Evolutionary conservation across 2,888 invertebrate genomes (phyloP).

Genomic region (Morpho achilles): DNA sequence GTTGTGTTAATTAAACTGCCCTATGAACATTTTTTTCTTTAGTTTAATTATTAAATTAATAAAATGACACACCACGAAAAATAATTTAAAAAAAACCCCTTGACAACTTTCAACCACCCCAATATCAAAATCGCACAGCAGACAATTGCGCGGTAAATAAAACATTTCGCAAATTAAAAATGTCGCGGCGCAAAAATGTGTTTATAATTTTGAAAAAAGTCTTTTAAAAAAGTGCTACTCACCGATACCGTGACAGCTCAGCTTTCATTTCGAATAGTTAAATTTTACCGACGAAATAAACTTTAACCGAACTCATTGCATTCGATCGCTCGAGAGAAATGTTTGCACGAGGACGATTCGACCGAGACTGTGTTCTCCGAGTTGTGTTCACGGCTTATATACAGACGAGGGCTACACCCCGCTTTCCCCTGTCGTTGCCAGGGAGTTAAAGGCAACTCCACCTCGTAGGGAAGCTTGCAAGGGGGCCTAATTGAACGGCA

Average conservation of each 20-base stretch:
- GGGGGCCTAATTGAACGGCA: conserved; percentile 23
- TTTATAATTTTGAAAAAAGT: conserved; percentile 9
- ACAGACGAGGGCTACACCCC: conserved; percentile 20
- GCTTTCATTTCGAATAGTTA: conserved; percentile 25
- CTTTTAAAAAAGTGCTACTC: conserved; percentile 15
- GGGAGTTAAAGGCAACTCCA: conserved; percentile 20
- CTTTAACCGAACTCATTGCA: conserved; percentile 27
- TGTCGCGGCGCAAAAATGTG: conserved; percentile 18
- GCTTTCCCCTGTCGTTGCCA: conserved; percentile 10
- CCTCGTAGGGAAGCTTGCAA: conserved; percentile 21
- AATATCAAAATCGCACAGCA: conserved; percentile 16
- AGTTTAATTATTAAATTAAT: background rate
- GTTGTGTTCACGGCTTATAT: conserved; percentile 3
- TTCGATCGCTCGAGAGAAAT: conserved; percentile 5
- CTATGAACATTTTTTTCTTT: too few relatives aligned
- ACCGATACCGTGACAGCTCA: conserved; percentile 18
- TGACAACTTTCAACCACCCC: conserved; percentile 7
- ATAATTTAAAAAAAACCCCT: conserved; percentile 1
- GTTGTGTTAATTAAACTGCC: too few relatives aligned
- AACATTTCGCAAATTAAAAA: conserved; percentile 17
- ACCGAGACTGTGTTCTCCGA: conserved; percentile 19
- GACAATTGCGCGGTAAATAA: conserved; percentile 21
- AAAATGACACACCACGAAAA: background rate
- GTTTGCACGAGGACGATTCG: conserved; percentile 16
- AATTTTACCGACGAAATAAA: conserved; percentile 21